These are phyloP conservation scores for Phycodurus eques DNA, from an alignment of 2,113 vertebrate species.

Conservation along the genomic window DNA sequence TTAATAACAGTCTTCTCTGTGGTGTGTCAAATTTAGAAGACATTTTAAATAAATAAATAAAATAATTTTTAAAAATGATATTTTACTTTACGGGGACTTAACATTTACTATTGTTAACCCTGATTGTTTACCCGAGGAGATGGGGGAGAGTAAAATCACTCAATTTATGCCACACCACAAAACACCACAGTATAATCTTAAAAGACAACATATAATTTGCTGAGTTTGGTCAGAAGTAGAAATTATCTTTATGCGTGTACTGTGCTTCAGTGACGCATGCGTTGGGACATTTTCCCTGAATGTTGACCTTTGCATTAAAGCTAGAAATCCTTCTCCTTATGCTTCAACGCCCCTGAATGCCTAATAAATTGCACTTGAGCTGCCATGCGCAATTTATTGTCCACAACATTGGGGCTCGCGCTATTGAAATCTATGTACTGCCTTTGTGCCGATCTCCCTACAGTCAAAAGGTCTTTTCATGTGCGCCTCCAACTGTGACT, in stretches of 20 bases:
- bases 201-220: not conserved
- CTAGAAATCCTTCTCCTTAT: conserved; percentile 4
- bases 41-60: too few species aligned
- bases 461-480: not conserved
- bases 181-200: not conserved
- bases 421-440: not conserved
- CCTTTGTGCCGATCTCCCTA: not conserved
- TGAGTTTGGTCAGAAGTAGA: not conserved
- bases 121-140: not conserved
- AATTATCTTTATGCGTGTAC: not conserved
- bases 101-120: not conserved
- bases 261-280: not conserved
- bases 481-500: not conserved
- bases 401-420: not conserved
- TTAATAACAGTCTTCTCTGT: too few species aligned
- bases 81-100: conserved; percentile 8
- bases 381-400: conserved; percentile 8
- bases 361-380: conserved; percentile 13
- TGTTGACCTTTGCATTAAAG: not conserved
- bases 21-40: too few species aligned
- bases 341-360: conserved; percentile 11
- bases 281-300: not conserved
- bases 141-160: not conserved
- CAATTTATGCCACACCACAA: not conserved
- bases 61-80: too few species aligned